Conservation (phyloP, 2,888 invertebrate species). For the Sarcophaga carnaria region DNA sequence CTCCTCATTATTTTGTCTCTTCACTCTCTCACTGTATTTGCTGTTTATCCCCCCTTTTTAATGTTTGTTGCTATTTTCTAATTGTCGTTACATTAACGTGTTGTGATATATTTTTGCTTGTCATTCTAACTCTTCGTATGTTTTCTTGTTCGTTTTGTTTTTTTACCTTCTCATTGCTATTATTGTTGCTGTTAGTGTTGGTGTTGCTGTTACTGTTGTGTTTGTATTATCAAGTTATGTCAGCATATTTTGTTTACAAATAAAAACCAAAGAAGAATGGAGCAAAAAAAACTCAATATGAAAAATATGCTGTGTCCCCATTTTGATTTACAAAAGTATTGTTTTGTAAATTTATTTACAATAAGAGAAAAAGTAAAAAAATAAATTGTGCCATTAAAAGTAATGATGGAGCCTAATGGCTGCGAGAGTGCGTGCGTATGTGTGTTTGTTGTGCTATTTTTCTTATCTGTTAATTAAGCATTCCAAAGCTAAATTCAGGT, state of each 20-base stretch:
- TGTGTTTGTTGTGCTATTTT: background rate
- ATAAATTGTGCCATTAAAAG: too few relatives aligned
- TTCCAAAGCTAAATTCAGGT: background rate
- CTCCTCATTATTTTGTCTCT: slow-evolving; percentile 5
- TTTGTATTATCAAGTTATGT: slow-evolving; percentile 51
- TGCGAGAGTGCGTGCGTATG: background rate
- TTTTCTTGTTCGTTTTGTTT: background rate
- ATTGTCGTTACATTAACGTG: slow-evolving; percentile 22
- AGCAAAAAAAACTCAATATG: background rate
- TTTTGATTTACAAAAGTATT: slow-evolving; percentile 14
- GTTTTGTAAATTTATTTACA: slow-evolving; percentile 20
- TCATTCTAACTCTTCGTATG: background rate
- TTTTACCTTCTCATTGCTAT: slow-evolving; percentile 8
- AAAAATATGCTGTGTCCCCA: slow-evolving; percentile 51
- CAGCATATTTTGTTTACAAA: slow-evolving; percentile 66
- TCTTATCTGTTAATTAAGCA: background rate
- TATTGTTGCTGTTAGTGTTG: background rate
- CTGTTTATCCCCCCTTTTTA: background rate
- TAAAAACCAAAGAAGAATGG: slow-evolving; percentile 11
- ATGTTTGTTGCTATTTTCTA: slow-evolving; percentile 30
- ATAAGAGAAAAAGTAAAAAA: background rate
- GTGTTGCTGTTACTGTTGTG: background rate
- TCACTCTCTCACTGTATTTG: slow-evolving; percentile 11
- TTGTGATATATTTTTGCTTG: background rate
- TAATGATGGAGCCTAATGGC: slow-evolving; percentile 8